These are phyloP conservation scores for Chrysolina americana DNA, from an alignment of 2,888 invertebrate genomes.

Conservation along the genomic window DNA sequence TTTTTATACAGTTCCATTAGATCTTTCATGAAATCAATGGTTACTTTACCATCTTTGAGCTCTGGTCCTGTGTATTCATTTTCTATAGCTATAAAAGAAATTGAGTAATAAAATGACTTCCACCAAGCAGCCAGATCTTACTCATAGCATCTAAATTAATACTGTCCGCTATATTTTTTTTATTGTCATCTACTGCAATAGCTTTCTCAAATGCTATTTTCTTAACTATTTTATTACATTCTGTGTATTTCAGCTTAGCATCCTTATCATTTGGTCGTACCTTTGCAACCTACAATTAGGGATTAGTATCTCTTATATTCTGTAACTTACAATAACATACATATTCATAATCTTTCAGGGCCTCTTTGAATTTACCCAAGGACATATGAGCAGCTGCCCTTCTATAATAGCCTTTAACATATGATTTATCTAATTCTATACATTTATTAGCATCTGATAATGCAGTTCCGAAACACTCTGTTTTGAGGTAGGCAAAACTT, in stretches of 20 bases:
- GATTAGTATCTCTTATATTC: conserved; percentile 9
- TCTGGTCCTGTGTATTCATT: conserved; percentile 94
- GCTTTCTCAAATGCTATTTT: conserved; percentile 97
- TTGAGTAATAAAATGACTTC: neutral
- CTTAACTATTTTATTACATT: conserved; percentile 97
- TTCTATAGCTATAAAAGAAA: conserved; percentile 82
- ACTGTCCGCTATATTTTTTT: conserved; percentile 88
- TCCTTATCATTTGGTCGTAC: conserved; percentile 94
- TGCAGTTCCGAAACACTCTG: conserved; percentile 96
- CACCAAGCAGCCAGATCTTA: conserved; percentile 69
- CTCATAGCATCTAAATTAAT: conserved; percentile 93
- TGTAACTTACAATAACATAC: conserved; percentile 73
- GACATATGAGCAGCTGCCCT: conserved; percentile 98
- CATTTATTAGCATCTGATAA: conserved; percentile 92
- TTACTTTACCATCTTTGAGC: conserved; percentile 90
- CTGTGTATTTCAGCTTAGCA: conserved; percentile 91
- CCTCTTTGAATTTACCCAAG: conserved; percentile 96
- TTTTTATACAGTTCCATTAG: conserved; percentile 92
- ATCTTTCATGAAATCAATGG: conserved; percentile 88
- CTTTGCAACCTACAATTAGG: conserved; percentile 82
- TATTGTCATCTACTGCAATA: conserved; percentile 92
- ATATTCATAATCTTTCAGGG: conserved; percentile 96
- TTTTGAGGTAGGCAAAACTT: conserved; percentile 94
- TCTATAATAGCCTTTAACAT: conserved; percentile 97
- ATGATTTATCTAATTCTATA: conserved; percentile 89